Evolutionary conservation across 2,113 vertebrate genomes (phyloP), one percentile per base, ranked within the genome.

Genomic region (Thermophis baileyi): DNA sequence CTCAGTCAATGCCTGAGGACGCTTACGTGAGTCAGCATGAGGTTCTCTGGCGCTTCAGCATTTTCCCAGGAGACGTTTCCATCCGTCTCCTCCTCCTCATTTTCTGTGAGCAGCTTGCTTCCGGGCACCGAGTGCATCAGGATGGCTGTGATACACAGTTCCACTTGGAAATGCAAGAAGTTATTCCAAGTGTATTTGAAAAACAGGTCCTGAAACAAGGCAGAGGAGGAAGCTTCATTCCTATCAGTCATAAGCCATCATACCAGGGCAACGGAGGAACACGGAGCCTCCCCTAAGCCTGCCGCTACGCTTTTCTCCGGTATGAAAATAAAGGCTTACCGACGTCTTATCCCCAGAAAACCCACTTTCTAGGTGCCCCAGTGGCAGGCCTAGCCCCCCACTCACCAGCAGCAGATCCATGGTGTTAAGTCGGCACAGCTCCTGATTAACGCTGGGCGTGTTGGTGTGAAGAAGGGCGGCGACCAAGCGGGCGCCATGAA

Each of bases 131-230:
- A 97, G 88, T 98, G 98, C 6, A 98, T 98, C 94, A 99, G 97
- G 91, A 99, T 98, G 55, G 99, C 98, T 1, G 98, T 98, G 96
- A 99, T 97, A 92, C 99, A 99, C 93, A 99, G 96, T 94, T 99
- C 99, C 98, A 99, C 99, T 99, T 99, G 99, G 98, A 99, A 98
- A 98, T 99, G 99, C 98, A 99, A 97, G 96, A 99, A 99, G 97
- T 99, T 99, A 97, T 99, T 99, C 99, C 99, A 99, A 24, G 98
- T 98, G 97, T 99, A 99, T 96, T 99, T 99, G 97, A 99, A 99
- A 97, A 99, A 99, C 95, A 99, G 97, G 97, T 99, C 99, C 99
- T 99, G 95, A 0, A n/a, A 44, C 35, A 54, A 90, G 86, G 94
- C 0, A 55, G 93, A 63, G 60, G 5, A 81, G 85, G 9, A 6